phyloP scores from a whole-genome alignment of 2,797 vertebrate genomes.

The Graptemys geographica region DNA sequence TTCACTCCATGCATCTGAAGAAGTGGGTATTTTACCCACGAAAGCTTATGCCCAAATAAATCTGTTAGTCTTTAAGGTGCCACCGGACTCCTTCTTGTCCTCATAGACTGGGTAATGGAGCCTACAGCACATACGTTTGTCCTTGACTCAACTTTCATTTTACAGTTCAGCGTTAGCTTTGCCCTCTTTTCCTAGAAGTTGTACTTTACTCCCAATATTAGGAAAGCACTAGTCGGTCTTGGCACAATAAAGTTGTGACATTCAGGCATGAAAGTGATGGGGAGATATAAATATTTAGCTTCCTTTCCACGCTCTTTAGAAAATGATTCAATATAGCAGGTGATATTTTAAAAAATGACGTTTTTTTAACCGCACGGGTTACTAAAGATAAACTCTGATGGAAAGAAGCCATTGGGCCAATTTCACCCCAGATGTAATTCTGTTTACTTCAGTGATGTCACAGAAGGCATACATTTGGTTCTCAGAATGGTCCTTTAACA shows the following conservation, averaged over 20 bases:
- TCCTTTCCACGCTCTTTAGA: background rate
- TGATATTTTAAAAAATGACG: background rate
- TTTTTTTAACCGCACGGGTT: background rate
- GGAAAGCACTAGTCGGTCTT: background rate
- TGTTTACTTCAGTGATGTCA: background rate
- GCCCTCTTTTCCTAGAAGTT: rapidly evolving
- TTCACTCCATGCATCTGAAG: no score
- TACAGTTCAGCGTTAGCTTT: background rate
- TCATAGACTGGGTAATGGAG: background rate
- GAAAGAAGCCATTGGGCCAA: background rate
- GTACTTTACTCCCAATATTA: background rate
- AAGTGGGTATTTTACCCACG: no score
- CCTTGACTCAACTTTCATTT: background rate
- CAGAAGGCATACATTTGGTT: background rate
- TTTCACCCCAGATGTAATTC: background rate
- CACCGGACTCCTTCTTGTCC: no score
- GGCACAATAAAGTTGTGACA: background rate
- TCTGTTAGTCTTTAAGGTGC: no score
- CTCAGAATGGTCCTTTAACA: background rate
- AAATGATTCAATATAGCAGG: background rate
- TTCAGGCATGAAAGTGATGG: background rate
- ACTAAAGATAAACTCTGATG: background rate
- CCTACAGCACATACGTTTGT: background rate
- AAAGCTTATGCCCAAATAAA: no score
- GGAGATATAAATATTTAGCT: background rate